These are phyloP conservation scores for Pammene fasciana DNA, from an alignment of 2,888 invertebrate genomes.

Conservation along the genomic window DNA sequence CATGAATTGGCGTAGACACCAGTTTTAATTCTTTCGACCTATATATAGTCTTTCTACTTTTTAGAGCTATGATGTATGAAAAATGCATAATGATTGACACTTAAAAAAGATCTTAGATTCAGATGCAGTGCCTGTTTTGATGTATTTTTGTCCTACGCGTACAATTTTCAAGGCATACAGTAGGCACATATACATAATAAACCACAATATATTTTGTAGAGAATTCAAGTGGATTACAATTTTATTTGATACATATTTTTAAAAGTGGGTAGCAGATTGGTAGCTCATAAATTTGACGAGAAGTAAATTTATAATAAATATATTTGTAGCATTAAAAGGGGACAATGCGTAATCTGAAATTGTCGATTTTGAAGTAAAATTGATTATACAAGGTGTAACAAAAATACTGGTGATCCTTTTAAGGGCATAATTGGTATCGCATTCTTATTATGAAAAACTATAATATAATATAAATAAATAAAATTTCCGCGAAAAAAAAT, in stretches of 20 bases:
- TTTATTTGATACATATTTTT: slow-evolving; percentile 20
- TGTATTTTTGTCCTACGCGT: slow-evolving; percentile 23
- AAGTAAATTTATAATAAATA: neutral
- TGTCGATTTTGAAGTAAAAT: too few species aligned
- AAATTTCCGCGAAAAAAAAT: too few species aligned
- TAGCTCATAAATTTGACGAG: slow-evolving; percentile 3
- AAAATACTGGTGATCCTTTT: too few species aligned
- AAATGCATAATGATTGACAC: neutral
- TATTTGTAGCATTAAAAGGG: too few species aligned
- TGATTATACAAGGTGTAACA: too few species aligned
- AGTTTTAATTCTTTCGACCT: neutral
- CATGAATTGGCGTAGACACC: too few species aligned
- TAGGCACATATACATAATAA: slow-evolving; percentile 7
- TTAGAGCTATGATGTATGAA: too few species aligned
- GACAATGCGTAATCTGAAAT: too few species aligned
- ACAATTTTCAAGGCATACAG: slow-evolving; percentile 9
- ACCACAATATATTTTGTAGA: slow-evolving; percentile 19
- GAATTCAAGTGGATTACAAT: slow-evolving; percentile 15
- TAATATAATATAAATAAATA: too few species aligned
- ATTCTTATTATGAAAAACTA: too few species aligned
- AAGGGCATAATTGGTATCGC: too few species aligned
- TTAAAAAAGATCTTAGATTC: slow-evolving; percentile 20
- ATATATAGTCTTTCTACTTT: too few species aligned
- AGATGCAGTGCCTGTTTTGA: slow-evolving; percentile 37
- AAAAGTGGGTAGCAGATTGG: slow-evolving; percentile 1